Base-by-base conservation (phyloP, 30 jellyfish, hydroid and myxozoan species). In the Aurelia aurita region DNA sequence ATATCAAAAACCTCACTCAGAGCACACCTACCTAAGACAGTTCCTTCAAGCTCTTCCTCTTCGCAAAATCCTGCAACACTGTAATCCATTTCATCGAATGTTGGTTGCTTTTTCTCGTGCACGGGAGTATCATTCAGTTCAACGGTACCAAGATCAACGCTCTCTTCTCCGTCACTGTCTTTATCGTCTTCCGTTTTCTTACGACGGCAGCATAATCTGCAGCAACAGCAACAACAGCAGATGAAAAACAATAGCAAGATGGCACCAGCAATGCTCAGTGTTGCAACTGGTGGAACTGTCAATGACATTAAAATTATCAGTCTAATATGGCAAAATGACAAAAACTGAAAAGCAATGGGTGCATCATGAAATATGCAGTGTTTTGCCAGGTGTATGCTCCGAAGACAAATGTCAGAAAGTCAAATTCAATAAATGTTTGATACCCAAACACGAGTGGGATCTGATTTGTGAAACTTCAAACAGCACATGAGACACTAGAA, bases 41-140 rank as follows among this genome's bases (percentile, higher is more conserved):
- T 72, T 21, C 86, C 93, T 18, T 72, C 86, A 27, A 80, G 18
- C 18, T 65, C 90, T 65, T 80, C 90, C 20, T 80, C 90, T 1
- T 80, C 90, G 53, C 44, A 64, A 69, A 64, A 80, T 27, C 90
- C 90, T 8, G 83, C 97, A 9, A 92, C 87, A 61, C 92, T 92
- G 67, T 92, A 85, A 31, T 92, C 98, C 87, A 92, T 74, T 80
- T 92, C 98, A 72, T 92, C 98, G 26, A 63, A 63, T 29, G 87
- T 35, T 10, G 95, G 85, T 20, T 70, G 89, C 61, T 75, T 15
- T 60, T 87, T 79, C 69, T 92, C 98, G 28, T 81, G 91, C 16
- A 69, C 49, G 21, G 94, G 85, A 1, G 87, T 84, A 0, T 96
- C 95, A 29, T 57, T 46, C 21, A 92, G 46, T 31, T 92, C 97